Conservation (phyloP, 35 echinoderm and acorn worm species). For the Hemicentrotus pulcherrimus region DNA sequence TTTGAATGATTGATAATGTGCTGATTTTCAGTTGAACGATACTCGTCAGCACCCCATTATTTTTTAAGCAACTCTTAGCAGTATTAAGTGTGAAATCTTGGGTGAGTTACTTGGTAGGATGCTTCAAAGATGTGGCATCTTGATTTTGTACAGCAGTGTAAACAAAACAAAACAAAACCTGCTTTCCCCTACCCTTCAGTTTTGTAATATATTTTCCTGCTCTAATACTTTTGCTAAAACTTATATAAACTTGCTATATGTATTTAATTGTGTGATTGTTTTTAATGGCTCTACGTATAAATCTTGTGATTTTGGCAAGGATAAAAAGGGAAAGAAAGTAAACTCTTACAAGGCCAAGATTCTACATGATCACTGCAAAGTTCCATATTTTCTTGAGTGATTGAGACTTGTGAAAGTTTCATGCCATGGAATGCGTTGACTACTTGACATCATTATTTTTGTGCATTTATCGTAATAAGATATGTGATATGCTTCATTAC, state of each 20-base stretch:
- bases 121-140: background rate
- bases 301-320: slow-evolving; percentile 25
- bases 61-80: background rate
- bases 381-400: background rate
- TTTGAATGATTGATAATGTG: background rate
- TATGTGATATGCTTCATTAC: background rate
- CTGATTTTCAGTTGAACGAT: background rate
- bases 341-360: background rate
- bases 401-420: background rate
- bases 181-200: background rate
- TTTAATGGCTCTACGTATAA: slow-evolving; percentile 39
- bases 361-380: background rate
- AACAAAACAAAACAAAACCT: background rate
- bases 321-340: background rate
- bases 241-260: background rate
- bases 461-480: background rate
- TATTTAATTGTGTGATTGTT: slow-evolving; percentile 39
- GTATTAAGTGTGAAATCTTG: background rate
- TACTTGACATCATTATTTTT: background rate
- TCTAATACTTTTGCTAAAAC: background rate
- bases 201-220: background rate
- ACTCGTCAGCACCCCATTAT: background rate
- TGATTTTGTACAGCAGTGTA: background rate
- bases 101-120: background rate
- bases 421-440: background rate